Evolutionary conservation across 2,888 invertebrate species (phyloP).

Genomic region (Folsomia candida): DNA sequence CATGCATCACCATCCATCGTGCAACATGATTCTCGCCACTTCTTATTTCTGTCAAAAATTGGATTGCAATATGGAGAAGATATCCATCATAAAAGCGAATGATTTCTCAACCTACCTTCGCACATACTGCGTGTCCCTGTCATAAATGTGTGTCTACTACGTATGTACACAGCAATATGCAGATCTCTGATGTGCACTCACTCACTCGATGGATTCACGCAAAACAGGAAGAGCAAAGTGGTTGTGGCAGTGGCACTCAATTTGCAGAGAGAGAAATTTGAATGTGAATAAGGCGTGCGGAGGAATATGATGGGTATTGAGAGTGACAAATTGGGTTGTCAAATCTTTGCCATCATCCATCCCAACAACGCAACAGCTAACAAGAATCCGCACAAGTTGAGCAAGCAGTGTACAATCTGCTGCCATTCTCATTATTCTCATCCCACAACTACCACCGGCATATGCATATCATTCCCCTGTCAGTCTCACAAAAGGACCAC

Average conservation of each 20-base stretch:
- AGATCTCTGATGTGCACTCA: no score
- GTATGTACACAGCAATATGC: not conserved
- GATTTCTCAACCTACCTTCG: not conserved
- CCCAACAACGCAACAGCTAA: not conserved
- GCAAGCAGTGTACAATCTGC: no score
- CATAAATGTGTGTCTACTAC: no score
- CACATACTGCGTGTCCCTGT: no score
- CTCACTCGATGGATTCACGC: no score
- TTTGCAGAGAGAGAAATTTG: not conserved
- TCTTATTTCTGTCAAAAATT: not conserved
- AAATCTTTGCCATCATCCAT: not conserved
- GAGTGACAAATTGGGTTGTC: constrained; percentile 5
- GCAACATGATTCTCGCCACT: not conserved
- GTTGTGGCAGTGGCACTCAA: not conserved
- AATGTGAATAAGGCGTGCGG: not conserved
- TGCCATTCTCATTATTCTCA: no score
- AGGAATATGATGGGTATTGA: not conserved
- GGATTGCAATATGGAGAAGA: not conserved
- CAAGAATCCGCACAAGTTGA: not conserved
- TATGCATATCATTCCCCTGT: no score
- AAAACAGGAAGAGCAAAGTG: not conserved
- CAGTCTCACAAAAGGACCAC: not conserved
- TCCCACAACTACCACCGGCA: no score
- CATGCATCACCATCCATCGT: not conserved
- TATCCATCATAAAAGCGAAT: not conserved